Evolutionary conservation across 2,113 vertebrate species (phyloP).

Genomic region (Morphnarchus princeps): DNA sequence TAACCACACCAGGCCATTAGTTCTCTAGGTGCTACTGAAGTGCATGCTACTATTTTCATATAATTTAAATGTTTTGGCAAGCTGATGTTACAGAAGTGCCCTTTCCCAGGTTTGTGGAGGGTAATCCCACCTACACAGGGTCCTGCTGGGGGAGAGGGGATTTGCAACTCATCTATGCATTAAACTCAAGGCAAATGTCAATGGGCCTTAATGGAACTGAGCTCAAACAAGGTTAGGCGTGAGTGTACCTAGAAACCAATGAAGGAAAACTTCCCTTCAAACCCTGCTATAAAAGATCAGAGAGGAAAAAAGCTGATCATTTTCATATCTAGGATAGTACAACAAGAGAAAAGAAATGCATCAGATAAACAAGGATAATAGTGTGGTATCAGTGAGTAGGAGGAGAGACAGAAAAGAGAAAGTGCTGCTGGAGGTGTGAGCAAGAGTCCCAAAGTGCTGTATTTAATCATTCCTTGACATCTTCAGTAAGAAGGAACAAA

Average conservation of each 20-base stretch:
- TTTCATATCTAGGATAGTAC: background rate
- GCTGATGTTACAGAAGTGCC: background rate
- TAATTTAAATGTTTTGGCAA: background rate
- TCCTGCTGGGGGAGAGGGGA: background rate
- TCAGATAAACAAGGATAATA: background rate
- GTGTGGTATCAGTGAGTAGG: background rate
- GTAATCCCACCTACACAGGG: background rate
- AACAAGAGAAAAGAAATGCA: background rate
- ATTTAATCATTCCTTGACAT: constrained; percentile 19
- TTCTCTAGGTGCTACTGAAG: background rate
- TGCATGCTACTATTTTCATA: background rate
- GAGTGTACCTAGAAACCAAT: background rate
- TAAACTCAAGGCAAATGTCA: background rate
- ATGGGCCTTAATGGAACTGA: background rate
- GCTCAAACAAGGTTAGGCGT: fast-evolving
- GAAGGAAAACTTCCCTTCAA: background rate
- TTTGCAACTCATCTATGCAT: background rate
- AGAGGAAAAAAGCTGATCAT: background rate
- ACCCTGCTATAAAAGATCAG: background rate
- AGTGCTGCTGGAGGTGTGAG: background rate
- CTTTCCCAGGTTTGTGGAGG: background rate
- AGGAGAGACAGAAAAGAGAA: background rate
- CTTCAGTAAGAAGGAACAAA: constrained; percentile 17
- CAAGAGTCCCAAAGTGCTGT: background rate
- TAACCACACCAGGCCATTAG: background rate